Base-by-base conservation (phyloP, 2,113 vertebrate species). In the Neogale vison region DNA sequence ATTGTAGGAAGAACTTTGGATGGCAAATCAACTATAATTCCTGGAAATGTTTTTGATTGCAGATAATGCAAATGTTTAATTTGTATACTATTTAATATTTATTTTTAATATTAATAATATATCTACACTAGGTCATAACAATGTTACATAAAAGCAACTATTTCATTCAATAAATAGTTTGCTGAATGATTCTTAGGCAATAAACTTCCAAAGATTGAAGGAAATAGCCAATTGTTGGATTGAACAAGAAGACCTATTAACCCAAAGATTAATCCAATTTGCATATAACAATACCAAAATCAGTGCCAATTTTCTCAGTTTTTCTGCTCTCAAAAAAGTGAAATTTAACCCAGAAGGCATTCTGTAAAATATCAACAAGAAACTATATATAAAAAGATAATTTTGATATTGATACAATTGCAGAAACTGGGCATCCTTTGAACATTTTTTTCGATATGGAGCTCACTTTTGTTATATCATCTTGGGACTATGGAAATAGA, bases 101-200 rank as follows among this genome's bases (percentile, higher is more conserved):
- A 23, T 55, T 93, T 97, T 7, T 91, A 72, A 91, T 96, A 72
- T 90, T 96, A 85, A 83, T 52, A 59, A 52, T 61, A 29, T 72
- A 2, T 85, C 52, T 95, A 23, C 14, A 34, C 39, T 92, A 47
- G n/a, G 76, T 45, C 57, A 3, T 39, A 74, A 63, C 21, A 90
- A 52, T 76, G 36, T 90, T 52, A 79, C 20, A 50, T 34, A 52
- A 88, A 85, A 86, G 36, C 26, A 86, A 50, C 4, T 29, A 26
- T 4, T 90, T 95, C 4, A 47, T 88, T 36, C 34, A 94, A 9
- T 81, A 87, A 87, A 92, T 7, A 31, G 42, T 42, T 42, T 92
- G 31, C 47, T 87, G 61, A 90, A 52, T 87, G 18, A 88, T 34
- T 92, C 52, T 81, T 92, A 93, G 63, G 45, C 81, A 87, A 82